A percentile compares a stretch with the other conserved stretches of the same genome.
Conservation (phyloP, 2,888 invertebrate genomes). For the Leucozona laternaria region DNA sequence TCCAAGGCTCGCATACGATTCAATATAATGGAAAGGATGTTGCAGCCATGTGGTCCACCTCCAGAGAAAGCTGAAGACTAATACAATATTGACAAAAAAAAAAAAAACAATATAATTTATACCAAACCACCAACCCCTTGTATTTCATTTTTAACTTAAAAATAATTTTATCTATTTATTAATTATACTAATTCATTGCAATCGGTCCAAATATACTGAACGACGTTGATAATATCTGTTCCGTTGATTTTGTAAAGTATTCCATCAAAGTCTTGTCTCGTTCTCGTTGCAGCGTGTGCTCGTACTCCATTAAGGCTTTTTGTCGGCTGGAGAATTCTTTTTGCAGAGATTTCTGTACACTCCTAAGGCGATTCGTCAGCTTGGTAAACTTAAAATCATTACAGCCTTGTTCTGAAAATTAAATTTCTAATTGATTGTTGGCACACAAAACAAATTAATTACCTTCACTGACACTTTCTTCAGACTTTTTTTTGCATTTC, state of each 20-base stretch:
- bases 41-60: conserved; percentile 99
- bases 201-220: conserved; percentile 61
- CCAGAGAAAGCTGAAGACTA: conserved; percentile 97
- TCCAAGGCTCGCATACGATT: conserved; percentile 97
- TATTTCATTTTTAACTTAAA: conserved; percentile 46
- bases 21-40: conserved; percentile 98
- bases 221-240: conserved; percentile 61
- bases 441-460: neutral
- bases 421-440: neutral
- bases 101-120: conserved; percentile 27
- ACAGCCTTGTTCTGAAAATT: conserved; percentile 46
- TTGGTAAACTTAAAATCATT: conserved; percentile 72
- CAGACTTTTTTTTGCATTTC: conserved; percentile 44
- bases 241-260: conserved; percentile 63
- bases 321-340: conserved; percentile 78
- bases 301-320: conserved; percentile 78
- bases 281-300: conserved; percentile 76
- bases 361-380: conserved; percentile 77
- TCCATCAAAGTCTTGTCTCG: conserved; percentile 68
- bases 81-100: neutral
- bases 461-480: conserved; percentile 43
- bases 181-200: conserved; percentile 47
- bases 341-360: conserved; percentile 77
- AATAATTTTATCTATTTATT: conserved; percentile 10
- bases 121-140: conserved; percentile 20